Evolutionary conservation across 2,113 vertebrate species (phyloP), one percentile per base, ranked within the genome.

Genomic region (Hucho hucho): DNA sequence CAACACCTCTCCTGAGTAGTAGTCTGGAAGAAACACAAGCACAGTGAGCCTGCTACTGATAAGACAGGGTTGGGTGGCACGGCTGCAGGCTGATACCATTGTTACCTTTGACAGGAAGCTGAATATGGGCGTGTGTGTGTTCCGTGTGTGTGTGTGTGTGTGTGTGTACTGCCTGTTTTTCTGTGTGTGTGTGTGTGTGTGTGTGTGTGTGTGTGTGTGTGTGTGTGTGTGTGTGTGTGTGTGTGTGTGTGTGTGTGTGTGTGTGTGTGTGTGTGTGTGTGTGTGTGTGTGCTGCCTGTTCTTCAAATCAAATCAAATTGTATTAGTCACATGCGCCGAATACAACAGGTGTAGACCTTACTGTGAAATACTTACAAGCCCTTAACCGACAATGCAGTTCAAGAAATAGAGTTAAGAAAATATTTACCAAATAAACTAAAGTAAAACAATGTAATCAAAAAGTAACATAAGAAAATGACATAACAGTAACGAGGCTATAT

Each of bases 51-150:
- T 88, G 89, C 84, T 72, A 74, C 86, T 87, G 88, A 90, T 91
- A 87, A 90, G 89, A 89, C 79, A 87, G 86, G 79, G 76, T 86
- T 87, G 75, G 81, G 83, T 88, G 84, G 79, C 84, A 81, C 70
- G 46, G 73, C 85, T 77, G 76, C 80, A 85, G 88, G 81, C 88
- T 84, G 87, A 89, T 88, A 87, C 77, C 74, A 81, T 83, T 87
- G 88, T 84, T 77, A 82, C 76, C 26, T 63, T 77, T 89, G 78
- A 85, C 79, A 87, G 87, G 89, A 84, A 88, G 64, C 80, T 75
- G 75, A 84, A 85, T 74, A 28, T 72, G 24, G 76, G 81, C 9
- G n/a, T 22, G 56, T 71, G 58, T 75, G 74, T 84, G 77, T 1
- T 3, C 75, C 74, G 69, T 43, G 20, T 70, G 29, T 24, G 26